Conservation (phyloP, 1,140 invertebrate species). For the Temnothorax nylanderi region DNA sequence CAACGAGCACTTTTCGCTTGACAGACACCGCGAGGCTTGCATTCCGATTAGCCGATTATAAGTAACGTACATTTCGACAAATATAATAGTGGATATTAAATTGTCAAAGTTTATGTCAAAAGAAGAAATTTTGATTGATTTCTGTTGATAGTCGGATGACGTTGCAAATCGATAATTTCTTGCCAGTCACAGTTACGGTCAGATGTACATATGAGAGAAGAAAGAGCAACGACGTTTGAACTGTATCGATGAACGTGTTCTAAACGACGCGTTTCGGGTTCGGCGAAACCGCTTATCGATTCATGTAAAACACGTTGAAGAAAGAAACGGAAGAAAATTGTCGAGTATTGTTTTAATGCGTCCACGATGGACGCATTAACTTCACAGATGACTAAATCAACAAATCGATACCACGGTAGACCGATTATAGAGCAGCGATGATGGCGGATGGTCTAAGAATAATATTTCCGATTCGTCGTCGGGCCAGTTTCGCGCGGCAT, state of each 20-base stretch:
- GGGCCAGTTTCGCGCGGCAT: conserved; percentile 60
- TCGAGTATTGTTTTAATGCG: not conserved
- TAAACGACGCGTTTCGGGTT: not conserved
- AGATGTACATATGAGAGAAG: not conserved
- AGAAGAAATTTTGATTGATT: not conserved
- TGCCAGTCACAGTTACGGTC: not conserved
- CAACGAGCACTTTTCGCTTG: not conserved
- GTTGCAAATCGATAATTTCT: not conserved
- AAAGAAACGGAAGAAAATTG: conserved; percentile 22
- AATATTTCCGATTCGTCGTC: conserved; percentile 61
- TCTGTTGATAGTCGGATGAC: not conserved
- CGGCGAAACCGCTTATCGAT: conserved; percentile 3
- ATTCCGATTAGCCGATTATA: not conserved
- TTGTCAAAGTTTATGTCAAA: not conserved
- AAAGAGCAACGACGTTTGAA: not conserved
- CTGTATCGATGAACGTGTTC: not conserved
- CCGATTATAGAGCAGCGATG: conserved; percentile 40
- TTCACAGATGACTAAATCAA: conserved; percentile 45
- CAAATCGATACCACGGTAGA: conserved; percentile 38
- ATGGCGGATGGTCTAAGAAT: conserved; percentile 64
- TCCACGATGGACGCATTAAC: not conserved
- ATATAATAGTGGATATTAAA: not conserved
- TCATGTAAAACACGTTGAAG: not conserved
- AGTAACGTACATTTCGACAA: not conserved
- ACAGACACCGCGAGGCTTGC: too few species aligned